Conservation (phyloP, 1,140 invertebrate species). For the Magallana gigas region DNA sequence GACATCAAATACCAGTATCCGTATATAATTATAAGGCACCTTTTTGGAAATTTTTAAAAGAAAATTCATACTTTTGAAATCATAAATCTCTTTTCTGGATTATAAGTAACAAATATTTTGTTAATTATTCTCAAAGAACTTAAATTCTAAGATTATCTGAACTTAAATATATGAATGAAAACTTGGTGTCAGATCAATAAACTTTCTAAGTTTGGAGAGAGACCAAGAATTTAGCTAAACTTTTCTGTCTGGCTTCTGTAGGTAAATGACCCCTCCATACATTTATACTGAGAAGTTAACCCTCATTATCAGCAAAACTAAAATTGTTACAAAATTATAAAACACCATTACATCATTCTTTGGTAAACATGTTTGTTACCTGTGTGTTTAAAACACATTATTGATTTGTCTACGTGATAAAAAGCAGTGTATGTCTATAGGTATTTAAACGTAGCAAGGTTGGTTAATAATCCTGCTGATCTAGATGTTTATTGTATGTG, state of each 20-base stretch:
- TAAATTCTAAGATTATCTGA: neutral
- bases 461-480: slow-evolving; percentile 13
- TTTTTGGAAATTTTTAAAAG: too few species aligned
- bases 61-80: too few species aligned
- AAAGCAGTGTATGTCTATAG: neutral
- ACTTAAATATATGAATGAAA: neutral
- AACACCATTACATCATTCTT: neutral
- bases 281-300: too few species aligned
- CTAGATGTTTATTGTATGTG: slow-evolving; percentile 8
- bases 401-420: too few species aligned
- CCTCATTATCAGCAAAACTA: too few species aligned
- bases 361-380: slow-evolving; percentile 15
- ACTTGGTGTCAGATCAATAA: neutral
- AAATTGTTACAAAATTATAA: neutral
- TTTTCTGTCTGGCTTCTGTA: neutral
- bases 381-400: neutral
- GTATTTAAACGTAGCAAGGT: neutral
- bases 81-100: too few species aligned
- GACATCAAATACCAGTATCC: too few species aligned
- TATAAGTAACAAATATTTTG: too few species aligned
- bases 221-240: neutral
- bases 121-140: too few species aligned
- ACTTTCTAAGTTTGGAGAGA: neutral
- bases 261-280: too few species aligned
- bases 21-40: too few species aligned